phyloP scores from a whole-genome alignment of 2,888 invertebrate species.

The Microctonus hyperodae region DNA sequence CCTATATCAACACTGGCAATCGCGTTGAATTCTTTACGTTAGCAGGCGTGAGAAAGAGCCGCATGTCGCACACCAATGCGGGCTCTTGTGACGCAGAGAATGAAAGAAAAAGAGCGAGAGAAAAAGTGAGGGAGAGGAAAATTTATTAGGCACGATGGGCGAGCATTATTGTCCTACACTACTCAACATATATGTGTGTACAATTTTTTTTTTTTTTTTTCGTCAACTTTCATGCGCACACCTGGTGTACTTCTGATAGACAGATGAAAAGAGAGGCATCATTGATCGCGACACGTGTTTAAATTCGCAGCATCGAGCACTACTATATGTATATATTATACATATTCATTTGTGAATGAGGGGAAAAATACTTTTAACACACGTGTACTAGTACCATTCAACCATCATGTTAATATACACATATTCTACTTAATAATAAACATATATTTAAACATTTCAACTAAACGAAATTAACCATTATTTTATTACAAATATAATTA shows the following conservation, averaged over 20 bases:
- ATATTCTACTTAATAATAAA: background rate
- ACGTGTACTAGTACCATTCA: too few species aligned
- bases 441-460: background rate
- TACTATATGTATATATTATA: constrained; percentile 21
- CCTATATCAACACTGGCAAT: constrained; percentile 28
- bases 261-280: constrained; percentile 37
- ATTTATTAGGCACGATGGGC: constrained; percentile 31
- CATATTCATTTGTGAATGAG: too few species aligned
- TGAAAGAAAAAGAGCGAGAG: background rate
- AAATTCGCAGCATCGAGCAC: constrained; percentile 53
- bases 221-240: constrained; percentile 1
- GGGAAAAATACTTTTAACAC: too few species aligned
- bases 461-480: background rate
- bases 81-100: constrained; percentile 19
- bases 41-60: constrained; percentile 30
- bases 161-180: background rate
- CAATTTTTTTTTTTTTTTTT: constrained; percentile 9
- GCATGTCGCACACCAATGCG: constrained; percentile 24
- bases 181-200: background rate
- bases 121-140: constrained; percentile 17
- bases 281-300: constrained; percentile 51
- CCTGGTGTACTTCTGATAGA: constrained; percentile 17
- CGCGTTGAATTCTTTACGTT: constrained; percentile 27
- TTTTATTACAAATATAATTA: background rate
- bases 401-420: too few species aligned